phyloP scores from a whole-genome alignment of 2,797 vertebrate genomes.

The Sebastes glaucus region DNA sequence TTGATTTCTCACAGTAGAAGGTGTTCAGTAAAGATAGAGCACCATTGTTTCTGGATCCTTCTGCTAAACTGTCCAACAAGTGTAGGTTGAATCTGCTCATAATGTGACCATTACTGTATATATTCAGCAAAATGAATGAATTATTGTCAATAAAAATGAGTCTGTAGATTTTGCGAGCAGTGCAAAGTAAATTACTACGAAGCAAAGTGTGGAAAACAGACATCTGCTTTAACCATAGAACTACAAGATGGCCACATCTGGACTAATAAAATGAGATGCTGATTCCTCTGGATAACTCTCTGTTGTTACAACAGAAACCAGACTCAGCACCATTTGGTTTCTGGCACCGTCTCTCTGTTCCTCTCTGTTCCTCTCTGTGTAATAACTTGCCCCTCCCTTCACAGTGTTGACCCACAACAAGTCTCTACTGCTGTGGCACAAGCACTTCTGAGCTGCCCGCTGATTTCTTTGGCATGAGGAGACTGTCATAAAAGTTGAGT shows the following conservation, averaged over 20 bases:
- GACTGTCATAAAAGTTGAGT: conserved; percentile 13
- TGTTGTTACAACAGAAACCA: conserved; percentile 57
- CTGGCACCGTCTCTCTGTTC: conserved; percentile 36
- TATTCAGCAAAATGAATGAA: background rate
- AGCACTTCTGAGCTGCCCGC: conserved; percentile 40
- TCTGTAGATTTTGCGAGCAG: background rate
- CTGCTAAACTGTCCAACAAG: background rate
- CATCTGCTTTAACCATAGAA: conserved; percentile 48
- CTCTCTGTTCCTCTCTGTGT: background rate
- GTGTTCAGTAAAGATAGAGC: background rate
- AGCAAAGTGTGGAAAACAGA: background rate
- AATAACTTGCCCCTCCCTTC: conserved; percentile 14
- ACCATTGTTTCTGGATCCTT: background rate
- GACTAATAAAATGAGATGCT: conserved; percentile 60
- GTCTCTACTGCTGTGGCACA: conserved; percentile 30
- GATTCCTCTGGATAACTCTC: conserved; percentile 52
- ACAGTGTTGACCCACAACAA: conserved; percentile 21
- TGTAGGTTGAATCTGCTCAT: background rate
- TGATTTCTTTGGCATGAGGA: conserved; percentile 50
- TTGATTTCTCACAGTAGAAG: background rate
- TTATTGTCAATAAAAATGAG: background rate
- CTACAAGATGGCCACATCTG: conserved; percentile 55
- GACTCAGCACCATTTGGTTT: conserved; percentile 39
- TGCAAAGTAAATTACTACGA: background rate
- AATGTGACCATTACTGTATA: background rate